Percentiles rank a stretch among this genome's conserved stretches.
These are phyloP conservation scores for Macrosoma leucophasiata DNA, from an alignment of 2,888 invertebrate genomes.

Conservation along the genomic window DNA sequence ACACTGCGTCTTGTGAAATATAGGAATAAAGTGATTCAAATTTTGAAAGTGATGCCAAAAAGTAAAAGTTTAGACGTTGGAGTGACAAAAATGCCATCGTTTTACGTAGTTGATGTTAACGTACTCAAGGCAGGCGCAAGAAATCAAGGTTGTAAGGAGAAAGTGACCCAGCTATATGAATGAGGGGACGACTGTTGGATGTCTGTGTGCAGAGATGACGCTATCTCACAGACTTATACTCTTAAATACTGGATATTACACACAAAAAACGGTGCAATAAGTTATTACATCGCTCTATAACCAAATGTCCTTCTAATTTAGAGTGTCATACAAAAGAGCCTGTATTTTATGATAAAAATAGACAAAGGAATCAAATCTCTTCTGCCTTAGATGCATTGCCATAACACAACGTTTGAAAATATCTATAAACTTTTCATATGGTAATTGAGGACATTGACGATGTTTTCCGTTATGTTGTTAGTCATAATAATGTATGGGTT, in stretches of 20 bases:
- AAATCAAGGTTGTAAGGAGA: slow-evolving; percentile 71
- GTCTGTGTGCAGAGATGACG: slow-evolving; percentile 37
- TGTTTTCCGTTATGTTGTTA: too few species aligned
- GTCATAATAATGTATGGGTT: too few species aligned
- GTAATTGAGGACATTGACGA: too few species aligned
- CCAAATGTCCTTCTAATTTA: too few species aligned
- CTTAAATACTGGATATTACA: slow-evolving; percentile 13
- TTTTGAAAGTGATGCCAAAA: slow-evolving; percentile 36
- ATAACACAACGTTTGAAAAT: too few species aligned
- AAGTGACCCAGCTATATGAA: slow-evolving; percentile 58
- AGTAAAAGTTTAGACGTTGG: slow-evolving; percentile 61
- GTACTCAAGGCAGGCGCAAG: slow-evolving; percentile 47
- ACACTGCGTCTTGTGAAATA: slow-evolving; percentile 34
- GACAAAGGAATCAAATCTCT: too few species aligned
- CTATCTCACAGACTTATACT: slow-evolving; percentile 20
- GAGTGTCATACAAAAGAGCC: too few species aligned
- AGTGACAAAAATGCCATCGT: slow-evolving; percentile 55
- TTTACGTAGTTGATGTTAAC: slow-evolving; percentile 46
- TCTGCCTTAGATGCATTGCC: too few species aligned
- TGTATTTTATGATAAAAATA: too few species aligned
- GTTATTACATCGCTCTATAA: too few species aligned
- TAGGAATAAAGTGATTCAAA: slow-evolving; percentile 24
- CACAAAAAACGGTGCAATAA: too few species aligned
- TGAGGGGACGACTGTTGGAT: slow-evolving; percentile 31
- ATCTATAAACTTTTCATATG: too few species aligned